Base-by-base conservation (phyloP, 2,888 invertebrate genomes). In the Electrophaes corylata region DNA sequence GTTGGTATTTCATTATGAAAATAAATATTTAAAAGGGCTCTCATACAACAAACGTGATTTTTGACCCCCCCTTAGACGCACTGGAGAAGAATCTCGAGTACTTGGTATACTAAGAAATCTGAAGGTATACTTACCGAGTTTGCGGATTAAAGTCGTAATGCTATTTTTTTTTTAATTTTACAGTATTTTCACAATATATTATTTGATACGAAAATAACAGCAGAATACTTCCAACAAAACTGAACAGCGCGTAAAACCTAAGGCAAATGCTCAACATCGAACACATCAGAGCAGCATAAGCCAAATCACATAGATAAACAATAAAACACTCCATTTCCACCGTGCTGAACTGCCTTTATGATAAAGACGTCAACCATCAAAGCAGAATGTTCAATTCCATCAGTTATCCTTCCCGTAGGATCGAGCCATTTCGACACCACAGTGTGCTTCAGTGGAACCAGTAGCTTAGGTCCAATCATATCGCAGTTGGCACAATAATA, bases 331-430 rank as follows among this genome's bases (percentile, higher is more conserved):
- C 65, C 66, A 66, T 67, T 65, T 40, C 48, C 60, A 65, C 62
- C 55, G 54, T 50, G 60, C 54, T 54, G 58, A 58, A 58, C 58
- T 53, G 58, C 57, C 55, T 61, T 66, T 65, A 66, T 69, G 70
- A 70, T 70, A 70, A 70, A 70, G 67, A 67, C 70, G 67, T 69
- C 63, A 64, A 61, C 59, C 69, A 69, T 67, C 66, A 67, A 67
- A 65, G 60, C 66, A 60, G 67, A 67, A 71, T 69, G 69, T 67
- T 62, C 67, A 69, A 67, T 67, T 62, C 65, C 69, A 69, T 69
- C 68, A 69, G 66, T 62, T 67, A 67, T 66, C 68, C 69, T 66
- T 64, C 61, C 60, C 57, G 61, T 52, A 64, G 56, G 62, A 66
- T 64, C 61, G 58, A 61, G 60, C 60, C 52, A 60, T 61, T 62